Evolutionary conservation across 2,888 invertebrate species (phyloP), one percentile per base, ranked within the genome.

Genomic region (Hermodice carunculata): DNA sequence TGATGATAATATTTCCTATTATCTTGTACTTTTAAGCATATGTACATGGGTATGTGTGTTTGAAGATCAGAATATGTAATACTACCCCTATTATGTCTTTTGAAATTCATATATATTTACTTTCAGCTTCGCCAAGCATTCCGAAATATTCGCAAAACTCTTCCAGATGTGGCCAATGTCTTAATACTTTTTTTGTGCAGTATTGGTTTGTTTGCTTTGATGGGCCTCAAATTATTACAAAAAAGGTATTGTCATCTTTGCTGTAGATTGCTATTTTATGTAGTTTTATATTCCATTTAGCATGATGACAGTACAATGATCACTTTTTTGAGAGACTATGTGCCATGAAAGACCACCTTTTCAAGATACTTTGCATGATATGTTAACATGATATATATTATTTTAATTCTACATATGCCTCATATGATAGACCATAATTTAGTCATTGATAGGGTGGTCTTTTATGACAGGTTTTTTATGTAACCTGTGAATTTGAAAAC

Each of bases 101-200:
- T 11, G n/a, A 31, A 31, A 52, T 44, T 17, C 8, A 61, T 43
- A 51, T 28, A 8, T n/a, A 44, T 14, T 22, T 8, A 44, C 8
- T 44, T 14, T 11, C 73, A 86, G 85, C 80, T 87, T 8, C 78
- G 88, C 17, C 76, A 86, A 65, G 86, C 87, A 1, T 86, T 88
- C 66, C 76, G 88, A 43, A 88, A 87, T 71, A 86, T 88, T 56
- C 75, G 87, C 26, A 77, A 85, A 57, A 87, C 87, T 1, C 77
- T 88, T 31, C 86, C 87, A 11, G 87, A 87, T 64, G 86, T 88
- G 37, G 51, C 84, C 51, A 85, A 86, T 73, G 86, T 87, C 0
- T 77, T 87, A 17, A 70, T 87, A 29, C 75, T 88, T 49, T 87
- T 87, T 70, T 77, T 86, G 51, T 73, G 86, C 51, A 85, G 83